Evolutionary conservation across 2,797 vertebrate genomes (phyloP).

Genomic region (Paedocypris micromegethes): DNA sequence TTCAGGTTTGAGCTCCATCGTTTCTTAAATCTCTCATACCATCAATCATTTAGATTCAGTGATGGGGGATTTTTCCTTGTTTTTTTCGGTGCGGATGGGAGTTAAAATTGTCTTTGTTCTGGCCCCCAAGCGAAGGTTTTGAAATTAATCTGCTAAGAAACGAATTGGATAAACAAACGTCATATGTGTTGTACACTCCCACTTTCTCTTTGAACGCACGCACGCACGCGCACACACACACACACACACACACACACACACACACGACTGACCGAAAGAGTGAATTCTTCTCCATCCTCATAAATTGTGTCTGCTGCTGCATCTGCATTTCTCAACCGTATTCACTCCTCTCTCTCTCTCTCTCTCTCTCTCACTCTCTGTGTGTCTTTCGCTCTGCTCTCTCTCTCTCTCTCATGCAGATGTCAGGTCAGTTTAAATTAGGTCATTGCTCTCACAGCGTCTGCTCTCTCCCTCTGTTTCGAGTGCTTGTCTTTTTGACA

Average conservation of each 20-base stretch:
- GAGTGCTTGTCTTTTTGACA: conserved; percentile 23
- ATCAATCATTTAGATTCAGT: conserved; percentile 13
- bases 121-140: conserved; percentile 16
- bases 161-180: conserved; percentile 47
- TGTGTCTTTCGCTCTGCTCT: no score
- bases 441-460: conserved; percentile 64
- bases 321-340: no score
- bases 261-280: conserved; percentile 24
- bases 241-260: conserved; percentile 24
- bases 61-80: conserved; percentile 15
- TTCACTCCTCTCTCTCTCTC: not conserved
- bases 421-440: conserved; percentile 70
- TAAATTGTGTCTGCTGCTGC: no score
- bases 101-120: conserved; percentile 13
- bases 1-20: conserved; percentile 6
- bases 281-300: not conserved
- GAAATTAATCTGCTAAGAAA: conserved; percentile 50
- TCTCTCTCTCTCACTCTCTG: conserved; percentile 22
- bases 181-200: conserved; percentile 34
- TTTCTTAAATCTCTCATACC: conserved; percentile 8
- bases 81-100: conserved; percentile 2
- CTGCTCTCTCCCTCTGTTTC: conserved; percentile 39
- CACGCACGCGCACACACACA: conserved; percentile 17
- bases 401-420: conserved; percentile 47
- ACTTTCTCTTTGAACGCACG: not conserved